These are phyloP conservation scores for Hystrix brachyura DNA, from an alignment of 2,113 vertebrate species.

Conservation along the genomic window DNA sequence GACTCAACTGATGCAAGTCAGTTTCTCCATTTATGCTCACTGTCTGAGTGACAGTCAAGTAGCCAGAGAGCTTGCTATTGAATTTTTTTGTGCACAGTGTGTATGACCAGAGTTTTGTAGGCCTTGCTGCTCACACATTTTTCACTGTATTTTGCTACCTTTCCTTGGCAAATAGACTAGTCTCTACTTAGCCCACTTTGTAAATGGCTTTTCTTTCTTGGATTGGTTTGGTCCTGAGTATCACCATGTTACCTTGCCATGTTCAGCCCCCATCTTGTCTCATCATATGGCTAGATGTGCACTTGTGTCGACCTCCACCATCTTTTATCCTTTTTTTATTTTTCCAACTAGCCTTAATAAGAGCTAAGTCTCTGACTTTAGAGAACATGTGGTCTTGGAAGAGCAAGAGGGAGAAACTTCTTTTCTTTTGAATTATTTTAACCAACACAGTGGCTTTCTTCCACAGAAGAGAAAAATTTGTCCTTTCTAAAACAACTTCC, in stretches of 20 bases:
- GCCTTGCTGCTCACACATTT: background rate
- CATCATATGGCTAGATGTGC: background rate
- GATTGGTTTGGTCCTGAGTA: background rate
- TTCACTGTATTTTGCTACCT: background rate
- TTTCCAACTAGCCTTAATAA: background rate
- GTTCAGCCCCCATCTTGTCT: background rate
- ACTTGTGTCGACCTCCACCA: background rate
- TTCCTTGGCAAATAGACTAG: background rate
- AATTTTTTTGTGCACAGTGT: background rate
- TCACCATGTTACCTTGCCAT: background rate
- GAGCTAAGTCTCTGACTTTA: background rate
- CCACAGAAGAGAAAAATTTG: background rate
- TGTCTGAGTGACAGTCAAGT: background rate
- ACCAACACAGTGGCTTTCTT: background rate
- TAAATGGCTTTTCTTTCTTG: background rate
- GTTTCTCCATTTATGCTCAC: too few species aligned
- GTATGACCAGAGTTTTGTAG: background rate
- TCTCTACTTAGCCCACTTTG: background rate
- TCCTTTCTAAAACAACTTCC: background rate
- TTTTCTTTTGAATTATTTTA: background rate
- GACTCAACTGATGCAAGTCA: too few species aligned
- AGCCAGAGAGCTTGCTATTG: background rate
- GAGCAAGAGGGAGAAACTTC: background rate
- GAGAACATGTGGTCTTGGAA: background rate
- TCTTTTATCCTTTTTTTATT: background rate